Conservation (phyloP, 1,140 invertebrate genomes). For the Chrysopa pallens region DNA sequence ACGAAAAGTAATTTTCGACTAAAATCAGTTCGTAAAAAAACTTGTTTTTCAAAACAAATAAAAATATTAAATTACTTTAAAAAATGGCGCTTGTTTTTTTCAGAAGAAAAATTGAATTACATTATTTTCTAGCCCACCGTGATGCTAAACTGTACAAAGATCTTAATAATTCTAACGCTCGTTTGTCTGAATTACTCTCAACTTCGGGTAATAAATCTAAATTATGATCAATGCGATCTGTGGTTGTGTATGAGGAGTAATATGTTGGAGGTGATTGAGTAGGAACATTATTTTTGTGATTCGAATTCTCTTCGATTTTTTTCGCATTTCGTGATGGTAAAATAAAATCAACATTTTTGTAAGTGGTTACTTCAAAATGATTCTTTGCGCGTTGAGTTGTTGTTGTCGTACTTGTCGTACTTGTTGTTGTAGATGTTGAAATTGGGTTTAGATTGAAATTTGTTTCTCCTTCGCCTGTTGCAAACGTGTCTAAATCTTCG, state of each 20-base stretch:
- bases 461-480: conserved; percentile 11
- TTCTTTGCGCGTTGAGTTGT: not conserved
- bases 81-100: too few species aligned
- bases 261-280: not conserved
- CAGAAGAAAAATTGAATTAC: not conserved
- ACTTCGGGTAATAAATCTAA: conserved; percentile 20
- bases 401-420: conserved; percentile 4
- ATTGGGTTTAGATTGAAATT: conserved; percentile 9
- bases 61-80: too few species aligned
- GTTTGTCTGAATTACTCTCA: conserved; percentile 40
- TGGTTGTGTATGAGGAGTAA: conserved; percentile 1
- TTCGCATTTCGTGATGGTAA: not conserved
- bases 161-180: conserved; percentile 61
- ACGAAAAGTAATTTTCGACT: too few species aligned
- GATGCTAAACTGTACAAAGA: conserved; percentile 66
- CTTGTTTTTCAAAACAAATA: too few species aligned
- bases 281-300: conserved; percentile 7
- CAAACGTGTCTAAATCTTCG: too few species aligned
- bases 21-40: too few species aligned
- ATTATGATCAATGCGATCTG: conserved; percentile 10
- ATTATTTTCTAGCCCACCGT: conserved; percentile 38
- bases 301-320: conserved; percentile 7
- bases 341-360: not conserved
- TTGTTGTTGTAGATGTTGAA: conserved; percentile 2
- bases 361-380: too few species aligned